Base-by-base conservation (phyloP, 2,888 invertebrate genomes). In the Ptilodon capucinus region DNA sequence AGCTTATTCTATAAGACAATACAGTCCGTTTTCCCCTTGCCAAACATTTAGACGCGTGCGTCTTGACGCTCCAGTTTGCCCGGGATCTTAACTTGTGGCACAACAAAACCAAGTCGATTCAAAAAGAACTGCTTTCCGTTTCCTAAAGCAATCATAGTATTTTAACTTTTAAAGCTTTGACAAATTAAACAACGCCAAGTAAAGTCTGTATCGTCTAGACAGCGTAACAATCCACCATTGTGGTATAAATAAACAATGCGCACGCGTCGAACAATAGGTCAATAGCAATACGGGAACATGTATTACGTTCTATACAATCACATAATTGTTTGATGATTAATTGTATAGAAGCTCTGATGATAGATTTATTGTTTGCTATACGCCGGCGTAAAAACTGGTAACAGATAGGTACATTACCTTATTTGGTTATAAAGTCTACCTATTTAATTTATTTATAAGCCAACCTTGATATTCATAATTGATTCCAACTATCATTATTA, bases 211-310 rank as follows among this genome's bases (percentile, higher is more conserved):
- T 14, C 19, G 52, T 59, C 59, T 53, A 64, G 55, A 40, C 40
- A 40, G 8, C 21, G n/a, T 38, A 13, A 64, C 63, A 48, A 52
- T 54, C 52, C 44, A 0, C 49, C 52, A 57, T 62, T 64, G 60
- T 64, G 47, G 44, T 44, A 51, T 21, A 44, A 51, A 16, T 46
- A 40, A 52, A 40, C 40, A 25, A 40, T 40, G 25, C 25, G 25
- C 25, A 14, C 44, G 38, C 23, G 36, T 19, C 42, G 53, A 54
- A 64, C 64, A 64, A 64, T 64, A 64, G 51, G 38, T 42, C 41
- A 39, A 46, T 52, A 59, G 40, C 41, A 39, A 46, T 52, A 59
- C 61, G 61, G 41, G 42, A 57, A 57, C 35, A n/a, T 14, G 19
- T 35, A 19, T 48, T 45, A 48, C 40, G 48, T 45, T 42, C 46